phyloP scores from a whole-genome alignment of 2,113 vertebrate genomes.

The Brachyistius frenatus region DNA sequence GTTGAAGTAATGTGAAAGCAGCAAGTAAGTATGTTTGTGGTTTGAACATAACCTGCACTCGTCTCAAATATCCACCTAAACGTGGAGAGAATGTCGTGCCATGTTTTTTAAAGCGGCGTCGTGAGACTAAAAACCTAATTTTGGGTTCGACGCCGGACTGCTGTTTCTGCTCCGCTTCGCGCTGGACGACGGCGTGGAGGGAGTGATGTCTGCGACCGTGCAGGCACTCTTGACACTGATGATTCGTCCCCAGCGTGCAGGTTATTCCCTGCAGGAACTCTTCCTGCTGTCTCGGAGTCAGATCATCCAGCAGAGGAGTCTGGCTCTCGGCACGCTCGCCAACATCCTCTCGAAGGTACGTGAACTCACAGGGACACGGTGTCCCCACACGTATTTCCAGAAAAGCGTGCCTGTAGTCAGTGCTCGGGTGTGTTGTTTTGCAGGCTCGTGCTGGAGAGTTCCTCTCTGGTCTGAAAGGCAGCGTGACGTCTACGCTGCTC shows the following conservation, averaged over 20 bases:
- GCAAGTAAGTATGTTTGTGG: too few species aligned
- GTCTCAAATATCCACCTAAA: too few species aligned
- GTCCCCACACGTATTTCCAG: neutral
- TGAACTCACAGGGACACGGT: neutral
- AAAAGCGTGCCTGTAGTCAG: neutral
- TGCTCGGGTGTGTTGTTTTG: neutral
- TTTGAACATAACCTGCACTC: too few species aligned
- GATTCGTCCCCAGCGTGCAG: slow-evolving; percentile 87
- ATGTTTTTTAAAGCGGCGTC: too few species aligned
- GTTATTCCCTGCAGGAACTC: slow-evolving; percentile 97
- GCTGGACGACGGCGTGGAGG: slow-evolving; percentile 91
- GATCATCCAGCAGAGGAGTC: slow-evolving; percentile 91
- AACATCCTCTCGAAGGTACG: slow-evolving; percentile 90
- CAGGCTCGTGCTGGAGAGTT: slow-evolving; percentile 91
- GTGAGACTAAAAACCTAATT: too few species aligned
- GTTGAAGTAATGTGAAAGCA: too few species aligned
- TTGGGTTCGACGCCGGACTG: slow-evolving; percentile 91
- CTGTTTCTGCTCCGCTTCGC: slow-evolving; percentile 95
- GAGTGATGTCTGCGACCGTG: slow-evolving; percentile 89
- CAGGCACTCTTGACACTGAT: slow-evolving; percentile 36
- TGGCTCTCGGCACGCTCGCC: slow-evolving; percentile 91
- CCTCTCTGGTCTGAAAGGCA: slow-evolving; percentile 85
- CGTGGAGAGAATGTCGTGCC: too few species aligned
- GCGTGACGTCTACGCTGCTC: slow-evolving; percentile 87
- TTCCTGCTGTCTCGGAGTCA: slow-evolving; percentile 96